Percentiles rank a stretch among this genome's conserved stretches.
phyloP scores from a whole-genome alignment of 2,888 invertebrate genomes.

The Tipula confusa region DNA sequence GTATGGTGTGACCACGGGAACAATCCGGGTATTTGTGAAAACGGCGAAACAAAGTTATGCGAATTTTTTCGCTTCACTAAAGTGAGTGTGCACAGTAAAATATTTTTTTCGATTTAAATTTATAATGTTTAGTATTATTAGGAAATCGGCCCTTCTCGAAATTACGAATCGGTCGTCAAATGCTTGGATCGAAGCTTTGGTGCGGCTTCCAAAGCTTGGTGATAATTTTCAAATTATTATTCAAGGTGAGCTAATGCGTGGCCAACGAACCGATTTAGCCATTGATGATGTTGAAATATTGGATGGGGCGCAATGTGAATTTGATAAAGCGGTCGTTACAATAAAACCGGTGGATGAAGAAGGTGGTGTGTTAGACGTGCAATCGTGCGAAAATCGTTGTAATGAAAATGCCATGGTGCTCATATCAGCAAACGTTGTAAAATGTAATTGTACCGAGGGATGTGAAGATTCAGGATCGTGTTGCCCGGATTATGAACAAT shows the following conservation, averaged over 20 bases:
- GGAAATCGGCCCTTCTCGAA: background rate
- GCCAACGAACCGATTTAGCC: conserved; percentile 12
- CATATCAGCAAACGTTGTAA: background rate
- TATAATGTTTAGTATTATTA: background rate
- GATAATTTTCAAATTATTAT: background rate
- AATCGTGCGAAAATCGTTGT: conserved; percentile 20
- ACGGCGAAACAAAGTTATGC: background rate
- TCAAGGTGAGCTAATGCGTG: background rate
- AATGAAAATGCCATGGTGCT: background rate
- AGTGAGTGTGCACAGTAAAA: background rate
- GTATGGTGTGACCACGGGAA: background rate
- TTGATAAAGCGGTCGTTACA: background rate
- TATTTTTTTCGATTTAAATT: background rate
- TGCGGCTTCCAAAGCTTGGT: background rate
- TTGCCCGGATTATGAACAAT: background rate
- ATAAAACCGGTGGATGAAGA: background rate
- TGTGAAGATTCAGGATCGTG: background rate
- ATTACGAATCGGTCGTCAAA: background rate
- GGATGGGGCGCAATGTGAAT: background rate
- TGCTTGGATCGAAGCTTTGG: background rate
- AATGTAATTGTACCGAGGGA: background rate
- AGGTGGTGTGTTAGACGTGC: background rate
- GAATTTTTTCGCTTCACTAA: background rate
- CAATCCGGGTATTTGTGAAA: background rate
- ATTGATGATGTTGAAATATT: conserved; percentile 26